A percentile compares a stretch with the other conserved stretches of the same genome.
Conservation (phyloP, 2,113 vertebrate genomes). For the Girardinichthys multiradiatus region DNA sequence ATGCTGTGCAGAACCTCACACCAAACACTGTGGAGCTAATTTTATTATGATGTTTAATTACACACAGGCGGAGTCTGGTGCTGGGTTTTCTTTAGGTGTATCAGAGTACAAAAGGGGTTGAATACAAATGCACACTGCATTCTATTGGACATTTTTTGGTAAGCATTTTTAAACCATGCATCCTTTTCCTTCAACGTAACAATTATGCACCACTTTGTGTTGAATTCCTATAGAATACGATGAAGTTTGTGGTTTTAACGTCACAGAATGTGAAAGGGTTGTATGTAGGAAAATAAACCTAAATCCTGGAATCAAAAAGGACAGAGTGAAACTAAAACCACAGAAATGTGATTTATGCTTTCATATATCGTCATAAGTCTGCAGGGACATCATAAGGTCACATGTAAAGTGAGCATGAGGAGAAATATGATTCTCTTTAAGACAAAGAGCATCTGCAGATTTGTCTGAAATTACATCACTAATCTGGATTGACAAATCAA, state of each 20-base stretch:
- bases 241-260: too few relatives aligned
- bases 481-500: not conserved
- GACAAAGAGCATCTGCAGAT: not conserved
- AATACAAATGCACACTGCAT: not conserved
- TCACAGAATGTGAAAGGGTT: not conserved
- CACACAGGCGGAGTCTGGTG: not conserved
- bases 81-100: not conserved
- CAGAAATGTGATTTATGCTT: not conserved
- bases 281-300: not conserved
- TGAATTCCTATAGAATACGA: not conserved
- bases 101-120: not conserved
- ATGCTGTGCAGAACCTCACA: not conserved
- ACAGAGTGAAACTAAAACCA: too few relatives aligned
- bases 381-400: not conserved
- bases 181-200: too few relatives aligned
- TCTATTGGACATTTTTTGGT: not conserved
- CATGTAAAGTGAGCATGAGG: not conserved
- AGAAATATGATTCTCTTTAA: not conserved
- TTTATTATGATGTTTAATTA: not conserved
- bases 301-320: not conserved
- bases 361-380: not conserved
- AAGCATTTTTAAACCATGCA: not conserved
- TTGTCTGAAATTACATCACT: not conserved
- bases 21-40: not conserved
- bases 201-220: not conserved